Percentiles rank a stretch among this genome's conserved stretches.
Evolutionary conservation across 2,797 vertebrate genomes (phyloP).

Genomic region (Phyllotis vaccarum): DNA sequence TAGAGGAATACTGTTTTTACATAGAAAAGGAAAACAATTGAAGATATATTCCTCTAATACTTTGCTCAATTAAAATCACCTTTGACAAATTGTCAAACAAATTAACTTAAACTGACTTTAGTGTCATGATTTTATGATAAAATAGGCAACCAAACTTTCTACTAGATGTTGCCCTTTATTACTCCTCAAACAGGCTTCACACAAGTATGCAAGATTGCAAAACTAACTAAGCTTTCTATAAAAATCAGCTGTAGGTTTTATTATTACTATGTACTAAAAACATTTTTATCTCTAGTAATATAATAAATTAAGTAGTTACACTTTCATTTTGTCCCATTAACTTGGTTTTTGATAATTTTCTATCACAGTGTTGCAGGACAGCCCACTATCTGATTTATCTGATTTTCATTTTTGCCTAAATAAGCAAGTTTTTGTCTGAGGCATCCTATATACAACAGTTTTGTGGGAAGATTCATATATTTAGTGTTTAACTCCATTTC

Average conservation of each 20-base stretch:
- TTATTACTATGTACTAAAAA: neutral
- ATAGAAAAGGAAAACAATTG: neutral
- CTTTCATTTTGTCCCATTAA: neutral
- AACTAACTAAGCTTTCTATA: slow-evolving; percentile 1
- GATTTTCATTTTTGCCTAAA: neutral
- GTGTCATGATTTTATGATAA: neutral
- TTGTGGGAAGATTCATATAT: neutral
- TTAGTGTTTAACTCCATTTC: neutral
- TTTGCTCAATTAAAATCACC: neutral
- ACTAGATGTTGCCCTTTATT: neutral
- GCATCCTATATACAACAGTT: neutral
- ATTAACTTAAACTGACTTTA: neutral
- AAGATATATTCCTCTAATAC: neutral
- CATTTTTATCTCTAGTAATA: neutral
- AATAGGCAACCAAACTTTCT: neutral
- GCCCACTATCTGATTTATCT: neutral
- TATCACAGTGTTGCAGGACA: neutral
- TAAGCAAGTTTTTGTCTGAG: neutral
- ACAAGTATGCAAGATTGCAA: neutral
- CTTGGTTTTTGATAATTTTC: neutral
- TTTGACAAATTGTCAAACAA: neutral
- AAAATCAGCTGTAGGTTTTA: neutral
- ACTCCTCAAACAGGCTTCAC: neutral
- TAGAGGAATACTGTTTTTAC: neutral
- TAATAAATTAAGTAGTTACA: neutral